These are phyloP conservation scores for Zaprionus capensis DNA, from an alignment of 1,140 invertebrate species.

Conservation along the genomic window DNA sequence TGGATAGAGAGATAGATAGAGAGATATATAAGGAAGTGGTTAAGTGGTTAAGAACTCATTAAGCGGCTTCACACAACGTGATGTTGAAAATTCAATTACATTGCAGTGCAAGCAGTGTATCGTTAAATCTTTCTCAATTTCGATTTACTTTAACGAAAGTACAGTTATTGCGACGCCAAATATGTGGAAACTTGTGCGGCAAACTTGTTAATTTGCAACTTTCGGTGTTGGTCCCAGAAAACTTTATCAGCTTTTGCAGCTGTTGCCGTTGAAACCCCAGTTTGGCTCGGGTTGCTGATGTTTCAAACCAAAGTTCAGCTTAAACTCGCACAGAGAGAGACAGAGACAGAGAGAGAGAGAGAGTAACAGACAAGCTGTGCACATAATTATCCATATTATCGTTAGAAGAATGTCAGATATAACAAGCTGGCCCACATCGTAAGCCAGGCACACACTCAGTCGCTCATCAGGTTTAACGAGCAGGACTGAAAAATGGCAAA, in stretches of 20 bases:
- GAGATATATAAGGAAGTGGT: background rate
- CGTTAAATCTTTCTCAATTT: background rate
- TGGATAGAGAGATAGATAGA: too few relatives aligned
- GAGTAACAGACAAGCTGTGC: conserved; percentile 20
- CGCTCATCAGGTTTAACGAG: conserved; percentile 24
- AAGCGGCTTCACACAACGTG: too few relatives aligned
- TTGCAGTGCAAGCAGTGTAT: background rate
- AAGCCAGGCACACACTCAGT: background rate
- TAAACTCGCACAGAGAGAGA: conserved; percentile 2
- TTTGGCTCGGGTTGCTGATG: background rate
- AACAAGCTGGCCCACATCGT: background rate
- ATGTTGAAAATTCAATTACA: background rate
- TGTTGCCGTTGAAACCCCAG: background rate
- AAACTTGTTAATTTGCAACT: conserved; percentile 4
- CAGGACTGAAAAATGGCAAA: conserved; percentile 36
- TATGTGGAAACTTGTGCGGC: conserved; percentile 3
- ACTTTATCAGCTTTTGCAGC: background rate
- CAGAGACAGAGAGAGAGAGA: background rate
- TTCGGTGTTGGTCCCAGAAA: background rate
- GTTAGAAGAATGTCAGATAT: conserved; percentile 22
- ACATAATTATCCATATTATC: conserved; percentile 39
- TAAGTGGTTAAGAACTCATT: background rate
- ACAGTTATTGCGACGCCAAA: background rate
- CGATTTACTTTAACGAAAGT: background rate
- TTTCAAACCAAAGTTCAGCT: conserved; percentile 1